Evolutionary conservation across 2,797 vertebrate genomes (phyloP), one percentile per base, ranked within the genome.

Genomic region (Peromyscus attwateri): DNA sequence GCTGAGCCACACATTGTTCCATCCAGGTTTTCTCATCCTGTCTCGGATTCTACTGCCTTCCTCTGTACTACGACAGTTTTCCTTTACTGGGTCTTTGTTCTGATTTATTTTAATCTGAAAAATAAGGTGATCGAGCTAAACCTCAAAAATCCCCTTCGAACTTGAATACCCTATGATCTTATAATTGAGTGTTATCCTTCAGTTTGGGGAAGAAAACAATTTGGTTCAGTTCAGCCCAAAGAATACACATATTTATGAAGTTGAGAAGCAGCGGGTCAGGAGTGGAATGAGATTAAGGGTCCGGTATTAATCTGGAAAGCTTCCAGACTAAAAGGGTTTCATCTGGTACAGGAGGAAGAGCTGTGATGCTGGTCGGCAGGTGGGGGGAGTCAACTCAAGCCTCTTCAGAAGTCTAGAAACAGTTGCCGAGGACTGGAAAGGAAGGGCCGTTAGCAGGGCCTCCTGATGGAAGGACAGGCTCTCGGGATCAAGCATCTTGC

Each of bases 71-170:
- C 64, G 70, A 91, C 46, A 96, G 79, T 96, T 97, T 96, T 95
- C 68, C 80, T 94, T 95, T 91, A 68, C 80, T 84, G 31, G 57
- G 64, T 71, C 92, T 96, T 91, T 92, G 60, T 97, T 97, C 95
- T 96, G 66, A 94, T 88, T 97, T 94, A 96, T 96, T 95, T 94
- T 97, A 96, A 96, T 94, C 90, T 96, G 71, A 96, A 97, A 97
- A 97, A 93, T 89, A 89, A 94, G 19, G 76, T 92, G 57, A 96
- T 94, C 95, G 70, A n/a, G 40, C 40, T 94, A 81, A 94, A 82
- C 80, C 75, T 95, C 85, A 89, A 97, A 94, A 92, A 49, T 7
- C 25, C 23, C 91, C 97, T 95, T 95, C 96, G 95, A 96, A 92
- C 75, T 87, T 16, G 2, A 60, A 66, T 95, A 89, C 46, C 43